Evolutionary conservation across 1,140 invertebrate species (phyloP).

Genomic region (Calosoma granatense): DNA sequence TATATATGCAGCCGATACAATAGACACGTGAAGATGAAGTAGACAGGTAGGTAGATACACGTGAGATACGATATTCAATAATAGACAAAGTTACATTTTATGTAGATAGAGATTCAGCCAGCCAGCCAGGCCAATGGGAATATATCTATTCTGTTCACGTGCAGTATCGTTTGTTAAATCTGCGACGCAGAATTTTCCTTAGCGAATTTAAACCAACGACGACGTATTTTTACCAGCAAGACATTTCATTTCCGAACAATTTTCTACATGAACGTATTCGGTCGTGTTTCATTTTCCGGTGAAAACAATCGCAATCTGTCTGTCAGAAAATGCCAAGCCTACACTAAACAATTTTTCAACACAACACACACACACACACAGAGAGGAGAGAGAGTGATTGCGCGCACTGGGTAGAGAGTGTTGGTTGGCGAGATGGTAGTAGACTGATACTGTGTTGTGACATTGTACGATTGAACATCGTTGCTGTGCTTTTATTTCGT

Average conservation of each 20-base stretch:
- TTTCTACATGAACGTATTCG: neutral
- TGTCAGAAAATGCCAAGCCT: constrained; percentile 1
- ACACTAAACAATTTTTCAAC: constrained; percentile 5
- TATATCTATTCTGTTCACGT: too few relatives aligned
- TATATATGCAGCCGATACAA: too few relatives aligned
- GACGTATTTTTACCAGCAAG: neutral
- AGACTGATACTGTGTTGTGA: neutral
- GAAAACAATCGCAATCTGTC: constrained; percentile 3
- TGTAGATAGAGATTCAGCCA: too few relatives aligned
- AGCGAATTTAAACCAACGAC: too few relatives aligned
- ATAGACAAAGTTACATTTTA: too few relatives aligned
- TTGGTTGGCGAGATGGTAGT: neutral
- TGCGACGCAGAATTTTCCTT: too few relatives aligned
- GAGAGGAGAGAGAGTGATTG: neutral
- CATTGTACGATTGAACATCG: neutral
- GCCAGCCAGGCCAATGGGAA: too few relatives aligned
- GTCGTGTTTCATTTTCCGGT: neutral
- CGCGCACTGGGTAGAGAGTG: neutral
- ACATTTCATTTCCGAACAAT: neutral
- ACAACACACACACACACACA: neutral
- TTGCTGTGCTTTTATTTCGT: neutral
- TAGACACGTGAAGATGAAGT: too few relatives aligned
- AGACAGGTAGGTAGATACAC: too few relatives aligned
- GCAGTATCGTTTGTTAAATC: too few relatives aligned
- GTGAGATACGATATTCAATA: too few relatives aligned